Percentiles rank a stretch among this genome's conserved stretches.
Evolutionary conservation across 2,113 vertebrate genomes (phyloP).

Genomic region (Grus americana): DNA sequence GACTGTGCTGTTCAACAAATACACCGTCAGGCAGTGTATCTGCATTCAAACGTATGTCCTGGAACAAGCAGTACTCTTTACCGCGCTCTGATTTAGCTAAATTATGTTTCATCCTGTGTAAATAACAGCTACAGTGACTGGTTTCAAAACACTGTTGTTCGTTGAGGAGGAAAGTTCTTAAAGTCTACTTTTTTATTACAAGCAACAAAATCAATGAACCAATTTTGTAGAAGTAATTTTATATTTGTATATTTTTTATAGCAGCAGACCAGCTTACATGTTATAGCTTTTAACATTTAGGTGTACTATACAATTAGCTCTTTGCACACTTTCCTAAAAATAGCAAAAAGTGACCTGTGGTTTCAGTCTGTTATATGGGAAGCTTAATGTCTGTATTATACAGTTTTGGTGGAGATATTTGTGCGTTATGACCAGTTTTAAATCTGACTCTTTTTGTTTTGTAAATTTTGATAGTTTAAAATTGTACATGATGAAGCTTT

Average conservation of each 20-base stretch:
- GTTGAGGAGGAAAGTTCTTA: slow-evolving; percentile 12
- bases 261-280: slow-evolving; percentile 40
- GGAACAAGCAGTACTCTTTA: background rate
- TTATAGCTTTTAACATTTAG: slow-evolving; percentile 57
- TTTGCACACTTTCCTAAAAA: slow-evolving; percentile 66
- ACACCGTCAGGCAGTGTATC: background rate
- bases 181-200: slow-evolving; percentile 69
- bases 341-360: slow-evolving; percentile 31
- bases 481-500: slow-evolving; percentile 59
- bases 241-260: slow-evolving; percentile 82
- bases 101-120: background rate
- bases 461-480: slow-evolving; percentile 53
- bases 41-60: background rate
- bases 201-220: slow-evolving; percentile 27
- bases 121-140: slow-evolving; percentile 10
- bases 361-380: background rate
- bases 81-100: background rate
- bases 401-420: slow-evolving; percentile 42
- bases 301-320: slow-evolving; percentile 36
- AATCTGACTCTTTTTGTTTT: slow-evolving; percentile 31
- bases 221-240: slow-evolving; percentile 81
- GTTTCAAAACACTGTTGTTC: slow-evolving; percentile 23
- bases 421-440: slow-evolving; percentile 54
- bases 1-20: background rate
- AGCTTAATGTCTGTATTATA: slow-evolving; percentile 38